Evolutionary conservation across 1,140 invertebrate genomes (phyloP).

Genomic region (Pseudobourletiella spinata): DNA sequence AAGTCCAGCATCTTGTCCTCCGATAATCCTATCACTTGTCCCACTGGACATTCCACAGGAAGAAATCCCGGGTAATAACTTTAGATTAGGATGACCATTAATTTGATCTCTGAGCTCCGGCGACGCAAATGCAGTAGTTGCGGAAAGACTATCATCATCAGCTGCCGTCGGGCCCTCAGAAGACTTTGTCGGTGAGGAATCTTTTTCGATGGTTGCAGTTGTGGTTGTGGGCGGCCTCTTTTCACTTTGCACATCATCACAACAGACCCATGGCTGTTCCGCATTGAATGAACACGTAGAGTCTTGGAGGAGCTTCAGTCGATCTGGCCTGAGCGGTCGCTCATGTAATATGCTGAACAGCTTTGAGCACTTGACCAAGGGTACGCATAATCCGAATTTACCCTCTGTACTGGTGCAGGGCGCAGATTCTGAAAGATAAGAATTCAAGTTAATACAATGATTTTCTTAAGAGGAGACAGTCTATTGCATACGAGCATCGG

Average conservation of each 20-base stretch:
- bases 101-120: neutral
- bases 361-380: neutral
- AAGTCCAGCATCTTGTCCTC: conserved; percentile 49
- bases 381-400: conserved; percentile 1
- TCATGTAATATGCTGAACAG: neutral
- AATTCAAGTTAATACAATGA: too few relatives aligned
- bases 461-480: too few relatives aligned
- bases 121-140: neutral
- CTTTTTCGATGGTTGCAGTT: too few relatives aligned
- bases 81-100: neutral
- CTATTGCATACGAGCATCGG: too few relatives aligned
- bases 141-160: neutral
- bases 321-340: neutral
- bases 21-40: conserved; percentile 45
- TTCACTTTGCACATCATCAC: too few relatives aligned
- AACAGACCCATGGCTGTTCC: conserved; percentile 1
- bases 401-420: neutral
- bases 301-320: neutral
- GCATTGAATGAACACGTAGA: neutral
- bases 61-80: neutral
- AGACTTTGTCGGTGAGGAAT: too few relatives aligned
- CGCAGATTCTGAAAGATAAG: too few relatives aligned
- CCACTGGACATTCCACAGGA: neutral
- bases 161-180: neutral
- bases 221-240: neutral